Conservation (phyloP, 2,888 invertebrate genomes). For the Dione vanillae region DNA sequence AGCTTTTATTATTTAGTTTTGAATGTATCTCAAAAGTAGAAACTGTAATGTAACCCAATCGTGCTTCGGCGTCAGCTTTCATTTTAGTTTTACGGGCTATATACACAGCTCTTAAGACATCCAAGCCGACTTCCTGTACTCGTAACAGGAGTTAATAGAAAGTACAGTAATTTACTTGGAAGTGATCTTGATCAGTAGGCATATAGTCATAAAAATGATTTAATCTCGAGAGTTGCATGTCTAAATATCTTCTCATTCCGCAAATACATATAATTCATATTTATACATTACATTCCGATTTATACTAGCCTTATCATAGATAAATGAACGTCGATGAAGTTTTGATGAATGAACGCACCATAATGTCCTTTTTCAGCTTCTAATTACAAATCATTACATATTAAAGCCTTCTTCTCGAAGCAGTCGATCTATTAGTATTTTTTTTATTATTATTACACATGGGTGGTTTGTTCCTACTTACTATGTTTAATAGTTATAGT, state of each 20-base stretch:
- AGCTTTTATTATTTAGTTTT: too few relatives aligned
- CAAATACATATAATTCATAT: conserved; percentile 44
- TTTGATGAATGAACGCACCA: too few relatives aligned
- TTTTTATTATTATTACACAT: too few relatives aligned
- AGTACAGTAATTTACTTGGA: conserved; percentile 51
- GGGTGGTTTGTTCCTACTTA: too few relatives aligned
- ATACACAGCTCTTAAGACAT: background rate
- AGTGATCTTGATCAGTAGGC: conserved; percentile 51
- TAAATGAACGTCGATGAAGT: too few relatives aligned
- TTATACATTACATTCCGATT: too few relatives aligned
- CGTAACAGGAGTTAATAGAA: conserved; percentile 53
- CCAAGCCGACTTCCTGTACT: conserved; percentile 47
- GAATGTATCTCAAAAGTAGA: background rate
- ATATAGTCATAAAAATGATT: conserved; percentile 47
- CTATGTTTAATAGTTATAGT: too few relatives aligned
- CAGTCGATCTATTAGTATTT: too few relatives aligned
- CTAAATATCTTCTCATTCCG: conserved; percentile 54
- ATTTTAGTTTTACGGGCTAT: conserved; percentile 15
- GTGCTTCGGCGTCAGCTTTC: background rate
- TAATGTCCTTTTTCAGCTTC: too few relatives aligned
- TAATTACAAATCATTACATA: too few relatives aligned
- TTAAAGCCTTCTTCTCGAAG: too few relatives aligned
- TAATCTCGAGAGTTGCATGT: conserved; percentile 59
- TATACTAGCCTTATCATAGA: too few relatives aligned
- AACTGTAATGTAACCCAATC: background rate